Evolutionary conservation across 2,888 invertebrate genomes (phyloP), one percentile per base, ranked within the genome.

Genomic region (Mesorhabditis belari): DNA sequence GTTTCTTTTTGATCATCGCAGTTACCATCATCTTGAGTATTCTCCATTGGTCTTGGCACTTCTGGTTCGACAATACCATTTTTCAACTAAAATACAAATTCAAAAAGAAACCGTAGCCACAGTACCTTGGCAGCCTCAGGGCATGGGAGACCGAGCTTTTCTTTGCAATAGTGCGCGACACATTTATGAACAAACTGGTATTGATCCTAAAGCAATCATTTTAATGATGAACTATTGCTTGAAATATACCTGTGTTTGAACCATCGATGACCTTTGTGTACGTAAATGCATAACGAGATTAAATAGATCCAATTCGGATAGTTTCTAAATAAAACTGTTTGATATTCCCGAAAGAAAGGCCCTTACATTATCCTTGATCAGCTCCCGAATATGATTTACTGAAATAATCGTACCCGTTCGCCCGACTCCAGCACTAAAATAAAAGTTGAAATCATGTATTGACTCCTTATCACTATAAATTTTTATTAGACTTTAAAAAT

Each of bases 371-470:
- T 62, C 57, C 29, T 64, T 58, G 35, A 77, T 69, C 28, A 69
- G 64, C 55, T 74, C 73, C 25, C 75, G 57, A 12, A 77, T 64
- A 50, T 71, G 61, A 57, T 75, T 74, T 27, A 77, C 63, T 1
- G 72, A 75, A 27, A 77, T 76, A n/a, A 77, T 73, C 4, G 75
- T 77, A 9, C 77, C 77, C 3, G 77, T 77, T 56, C 77, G 58
- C 3, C 76, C 77, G n/a, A 75, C 75, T 28, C 76, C 76, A 6
- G 76, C 76, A 53, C 75, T 75, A 50, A 58, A 74, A 60, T n/a
- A 44, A 12, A 27, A n/a, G n/a, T n/a, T n/a, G n/a, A n/a, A n/a
- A n/a, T n/a, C n/a, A n/a, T n/a, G n/a, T n/a, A n/a, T n/a, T n/a
- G n/a, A n/a, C n/a, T n/a, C n/a, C n/a, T n/a, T n/a, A n/a, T n/a